Percentiles rank a stretch among this genome's conserved stretches.
These are phyloP conservation scores for Clavelina lepadiformis DNA, from an alignment of 23 tunicate genomes.

Conservation along the genomic window DNA sequence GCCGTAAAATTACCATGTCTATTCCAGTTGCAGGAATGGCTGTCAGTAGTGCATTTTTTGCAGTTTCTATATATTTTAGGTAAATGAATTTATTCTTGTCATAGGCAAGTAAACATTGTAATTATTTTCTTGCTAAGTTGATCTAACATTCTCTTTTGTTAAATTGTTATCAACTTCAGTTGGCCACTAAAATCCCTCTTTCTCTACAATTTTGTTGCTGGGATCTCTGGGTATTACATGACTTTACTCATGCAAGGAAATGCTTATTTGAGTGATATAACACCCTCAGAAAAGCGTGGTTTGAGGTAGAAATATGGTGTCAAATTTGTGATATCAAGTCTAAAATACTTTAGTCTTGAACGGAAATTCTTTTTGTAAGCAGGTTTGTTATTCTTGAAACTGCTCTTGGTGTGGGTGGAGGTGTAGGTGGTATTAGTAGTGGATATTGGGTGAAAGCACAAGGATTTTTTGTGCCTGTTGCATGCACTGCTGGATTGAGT, in stretches of 20 bases:
- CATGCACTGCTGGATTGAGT: slow-evolving; percentile 14
- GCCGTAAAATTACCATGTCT: slow-evolving; percentile 46
- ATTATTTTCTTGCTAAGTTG: background rate
- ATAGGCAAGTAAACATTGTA: background rate
- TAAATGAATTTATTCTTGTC: slow-evolving; percentile 21
- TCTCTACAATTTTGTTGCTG: slow-evolving; percentile 46
- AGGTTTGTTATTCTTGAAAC: slow-evolving; percentile 78
- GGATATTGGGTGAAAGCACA: slow-evolving; percentile 78
- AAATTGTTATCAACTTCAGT: slow-evolving; percentile 5
- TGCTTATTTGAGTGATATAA: slow-evolving; percentile 78
- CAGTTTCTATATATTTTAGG: slow-evolving; percentile 29
- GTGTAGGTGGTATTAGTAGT: slow-evolving; percentile 57
- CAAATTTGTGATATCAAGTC: background rate
- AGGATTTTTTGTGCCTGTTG: slow-evolving; percentile 62
- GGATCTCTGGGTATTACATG: slow-evolving; percentile 81
- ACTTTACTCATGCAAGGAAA: slow-evolving; percentile 74
- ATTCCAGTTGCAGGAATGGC: slow-evolving; percentile 39
- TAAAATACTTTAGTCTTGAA: background rate
- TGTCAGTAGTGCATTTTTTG: slow-evolving; percentile 23
- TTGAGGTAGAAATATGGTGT: slow-evolving; percentile 35
- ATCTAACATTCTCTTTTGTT: background rate
- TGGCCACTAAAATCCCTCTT: slow-evolving; percentile 59
- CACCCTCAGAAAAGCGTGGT: slow-evolving; percentile 44
- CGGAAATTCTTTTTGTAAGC: background rate
- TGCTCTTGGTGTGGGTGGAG: slow-evolving; percentile 68